Base-by-base conservation (phyloP, 1,140 invertebrate genomes). In the Sarcophaga bullata region DNA sequence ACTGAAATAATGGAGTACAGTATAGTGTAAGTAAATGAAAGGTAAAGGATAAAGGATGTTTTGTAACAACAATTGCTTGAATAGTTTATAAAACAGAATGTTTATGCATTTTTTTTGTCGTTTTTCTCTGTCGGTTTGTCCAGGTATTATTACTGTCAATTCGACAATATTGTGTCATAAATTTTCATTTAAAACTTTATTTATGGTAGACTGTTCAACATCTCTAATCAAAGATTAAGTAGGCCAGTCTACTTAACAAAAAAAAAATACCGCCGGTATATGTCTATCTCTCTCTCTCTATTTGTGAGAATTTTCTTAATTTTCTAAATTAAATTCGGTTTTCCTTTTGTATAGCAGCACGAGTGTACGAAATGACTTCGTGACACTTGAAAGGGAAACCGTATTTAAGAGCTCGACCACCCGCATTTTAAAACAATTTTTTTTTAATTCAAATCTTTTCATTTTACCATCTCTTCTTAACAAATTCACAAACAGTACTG, bases 91-190 rank as follows among this genome's bases (percentile, higher is more conserved):
- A 76, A 8, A 49, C n/a, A 78, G 75, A 48, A 78, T 78, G 7
- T 52, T 25, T 37, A 62, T 19, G 19, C 54, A 15, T 37, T 46
- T 80, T 15, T 52, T 80, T n/a, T n/a, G n/a, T n/a, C n/a, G n/a
- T n/a, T n/a, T n/a, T n/a, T n/a, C n/a, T n/a, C n/a, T 15, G 46
- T 80, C 10, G 15, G 25, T 80, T 46, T 76, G 37, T 75, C 37
- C 25, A 75, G 25, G 62, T 81, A 85, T 86, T 87, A 82, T 84
- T 83, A 78, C 80, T 52, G 58, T 17, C 62, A 68, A 19, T 68
- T 54, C 46, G 19, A 80, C 52, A 80, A 80, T 80, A 37, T 80
- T 80, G 58, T 80, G 80, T 80, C 80, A 80, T 78, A 78, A 78
- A 78, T 78, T 50, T 78, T 48, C 10, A 46, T 50, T 78, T 52